Conservation (phyloP, 1,140 invertebrate species). For the Drosophila willistoni region DNA sequence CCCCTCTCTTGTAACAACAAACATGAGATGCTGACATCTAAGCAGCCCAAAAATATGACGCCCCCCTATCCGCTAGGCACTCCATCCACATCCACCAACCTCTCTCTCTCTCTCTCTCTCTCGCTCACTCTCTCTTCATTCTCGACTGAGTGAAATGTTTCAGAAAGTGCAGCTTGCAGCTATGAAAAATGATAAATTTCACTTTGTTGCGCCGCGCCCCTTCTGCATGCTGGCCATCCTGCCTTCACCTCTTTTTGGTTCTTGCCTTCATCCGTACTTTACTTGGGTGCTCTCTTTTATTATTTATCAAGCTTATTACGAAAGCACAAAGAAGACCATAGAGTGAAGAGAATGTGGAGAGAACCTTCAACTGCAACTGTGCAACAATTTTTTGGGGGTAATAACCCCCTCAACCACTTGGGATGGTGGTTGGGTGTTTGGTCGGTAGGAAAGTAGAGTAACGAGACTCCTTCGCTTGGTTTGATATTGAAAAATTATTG, state of each 20-base stretch:
- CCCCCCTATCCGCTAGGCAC: slow-evolving; percentile 22
- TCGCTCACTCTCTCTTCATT: slow-evolving; percentile 28
- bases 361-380: slow-evolving; percentile 72
- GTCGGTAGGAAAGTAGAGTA: neutral
- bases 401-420: neutral
- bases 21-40: slow-evolving; percentile 59
- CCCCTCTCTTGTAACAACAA: slow-evolving; percentile 45
- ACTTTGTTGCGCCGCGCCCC: slow-evolving; percentile 50
- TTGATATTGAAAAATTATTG: slow-evolving; percentile 82
- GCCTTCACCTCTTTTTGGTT: neutral
- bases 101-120: slow-evolving; percentile 41
- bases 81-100: neutral
- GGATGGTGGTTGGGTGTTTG: neutral
- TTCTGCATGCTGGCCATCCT: neutral
- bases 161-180: slow-evolving; percentile 80
- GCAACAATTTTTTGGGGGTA: slow-evolving; percentile 37
- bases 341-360: slow-evolving; percentile 13
- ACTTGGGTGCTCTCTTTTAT: slow-evolving; percentile 60
- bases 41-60: slow-evolving; percentile 71
- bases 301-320: slow-evolving; percentile 81
- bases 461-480: slow-evolving; percentile 65
- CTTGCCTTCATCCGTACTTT: slow-evolving; percentile 42
- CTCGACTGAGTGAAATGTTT: slow-evolving; percentile 73
- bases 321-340: slow-evolving; percentile 51
- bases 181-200: slow-evolving; percentile 81